Evolutionary conservation across 2,797 vertebrate species (phyloP).

Genomic region (Chrosomus eos): DNA sequence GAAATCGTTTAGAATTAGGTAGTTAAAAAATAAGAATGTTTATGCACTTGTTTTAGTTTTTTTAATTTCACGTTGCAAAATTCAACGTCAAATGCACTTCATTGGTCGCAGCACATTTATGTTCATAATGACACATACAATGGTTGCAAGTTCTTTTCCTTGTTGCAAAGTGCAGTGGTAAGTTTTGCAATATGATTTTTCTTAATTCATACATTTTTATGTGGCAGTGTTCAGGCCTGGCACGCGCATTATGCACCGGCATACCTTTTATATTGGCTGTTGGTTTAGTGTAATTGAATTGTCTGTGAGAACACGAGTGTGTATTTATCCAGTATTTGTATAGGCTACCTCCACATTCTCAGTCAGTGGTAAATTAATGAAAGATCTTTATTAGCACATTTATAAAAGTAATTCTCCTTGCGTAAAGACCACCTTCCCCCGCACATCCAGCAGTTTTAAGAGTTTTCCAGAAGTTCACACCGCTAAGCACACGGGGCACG

Average conservation of each 20-base stretch:
- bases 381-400: conserved; percentile 98
- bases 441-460: conserved; percentile 66
- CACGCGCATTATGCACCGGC: conserved; percentile 40
- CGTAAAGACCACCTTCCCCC: conserved; percentile 71
- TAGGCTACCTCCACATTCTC: conserved; percentile 34
- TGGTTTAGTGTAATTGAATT: conserved; percentile 41
- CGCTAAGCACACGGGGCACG: conserved; percentile 59
- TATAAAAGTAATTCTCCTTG: conserved; percentile 88
- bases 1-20: too few species aligned
- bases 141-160: background rate
- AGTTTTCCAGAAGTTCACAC: conserved; percentile 62
- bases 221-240: background rate
- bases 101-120: background rate
- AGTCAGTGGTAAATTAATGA: conserved; percentile 77
- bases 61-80: background rate
- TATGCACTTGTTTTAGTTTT: background rate
- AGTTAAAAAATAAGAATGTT: background rate
- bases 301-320: conserved; percentile 21
- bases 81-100: background rate
- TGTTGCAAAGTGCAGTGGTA: background rate
- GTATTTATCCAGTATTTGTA: conserved; percentile 27
- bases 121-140: background rate
- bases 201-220: background rate
- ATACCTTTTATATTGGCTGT: conserved; percentile 10
- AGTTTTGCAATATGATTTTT: background rate